phyloP scores from a whole-genome alignment of 1,140 invertebrate species.

The Odontomachus brunneus region DNA sequence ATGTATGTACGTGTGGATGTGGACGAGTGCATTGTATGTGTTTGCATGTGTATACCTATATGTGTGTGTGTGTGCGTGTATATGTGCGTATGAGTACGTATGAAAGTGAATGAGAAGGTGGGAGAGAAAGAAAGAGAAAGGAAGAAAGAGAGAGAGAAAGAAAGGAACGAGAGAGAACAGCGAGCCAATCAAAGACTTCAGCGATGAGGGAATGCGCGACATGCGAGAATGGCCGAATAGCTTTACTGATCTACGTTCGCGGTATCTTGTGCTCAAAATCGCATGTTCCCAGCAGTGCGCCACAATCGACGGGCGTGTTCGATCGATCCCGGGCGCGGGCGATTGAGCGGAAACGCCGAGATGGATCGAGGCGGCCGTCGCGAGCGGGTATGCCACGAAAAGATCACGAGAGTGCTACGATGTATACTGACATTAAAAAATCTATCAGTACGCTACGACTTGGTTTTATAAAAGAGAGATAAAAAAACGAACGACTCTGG shows the following conservation, averaged over 20 bases:
- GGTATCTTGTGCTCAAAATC: constrained; percentile 71
- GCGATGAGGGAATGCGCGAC: constrained; percentile 4
- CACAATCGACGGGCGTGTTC: constrained; percentile 60
- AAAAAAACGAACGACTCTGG: constrained; percentile 60
- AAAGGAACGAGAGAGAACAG: not conserved
- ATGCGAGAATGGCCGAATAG: constrained; percentile 42
- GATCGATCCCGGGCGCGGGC: not conserved
- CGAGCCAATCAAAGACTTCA: constrained; percentile 59
- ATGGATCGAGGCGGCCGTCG: constrained; percentile 29
- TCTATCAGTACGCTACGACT: constrained; percentile 82
- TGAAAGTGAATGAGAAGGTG: not conserved
- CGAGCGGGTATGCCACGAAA: constrained; percentile 67
- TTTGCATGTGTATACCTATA: too few species aligned
- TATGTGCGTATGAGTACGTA: constrained; percentile 13
- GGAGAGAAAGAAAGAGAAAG: not conserved
- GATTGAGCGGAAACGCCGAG: constrained; percentile 6
- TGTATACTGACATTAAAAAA: constrained; percentile 81
- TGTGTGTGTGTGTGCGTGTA: constrained; percentile 39
- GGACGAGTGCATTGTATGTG: too few species aligned
- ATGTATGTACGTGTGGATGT: too few species aligned
- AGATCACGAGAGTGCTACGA: constrained; percentile 79
- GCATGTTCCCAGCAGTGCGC: constrained; percentile 69
- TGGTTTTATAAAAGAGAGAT: constrained; percentile 82
- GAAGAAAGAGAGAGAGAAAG: not conserved
- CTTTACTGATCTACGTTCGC: constrained; percentile 63